Evolutionary conservation across 1,140 invertebrate species (phyloP).

Genomic region (Heliconius congener): DNA sequence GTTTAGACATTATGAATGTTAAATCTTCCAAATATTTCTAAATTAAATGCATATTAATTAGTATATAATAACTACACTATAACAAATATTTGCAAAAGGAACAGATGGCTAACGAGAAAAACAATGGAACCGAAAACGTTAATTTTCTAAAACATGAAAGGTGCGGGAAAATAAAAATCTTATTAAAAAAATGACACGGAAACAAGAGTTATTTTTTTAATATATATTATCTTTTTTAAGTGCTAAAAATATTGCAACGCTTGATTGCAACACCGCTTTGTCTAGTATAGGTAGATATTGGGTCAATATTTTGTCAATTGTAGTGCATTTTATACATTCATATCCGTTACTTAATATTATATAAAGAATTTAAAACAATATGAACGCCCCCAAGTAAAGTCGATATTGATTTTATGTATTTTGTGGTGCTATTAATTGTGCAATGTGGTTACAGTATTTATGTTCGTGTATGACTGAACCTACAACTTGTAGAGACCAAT

Average conservation of each 20-base stretch:
- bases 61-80: neutral
- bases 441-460: neutral
- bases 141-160: too few species aligned
- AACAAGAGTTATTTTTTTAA: too few species aligned
- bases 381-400: neutral
- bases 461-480: neutral
- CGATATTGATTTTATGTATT: neutral
- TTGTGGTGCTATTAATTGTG: neutral
- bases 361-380: neutral
- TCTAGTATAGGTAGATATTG: constrained; percentile 15
- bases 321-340: neutral
- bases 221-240: too few species aligned
- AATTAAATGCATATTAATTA: neutral
- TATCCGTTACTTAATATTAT: neutral
- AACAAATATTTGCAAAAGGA: neutral
- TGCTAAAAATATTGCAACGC: too few species aligned
- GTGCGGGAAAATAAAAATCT: too few species aligned
- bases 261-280: too few species aligned
- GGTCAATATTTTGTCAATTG: neutral
- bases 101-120: too few species aligned
- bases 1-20: neutral
- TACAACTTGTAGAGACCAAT: neutral
- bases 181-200: too few species aligned
- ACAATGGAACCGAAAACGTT: too few species aligned
- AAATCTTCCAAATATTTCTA: constrained; percentile 19